Base-by-base conservation (phyloP, 1,140 invertebrate genomes). In the Macrosteles quadrilineatus region DNA sequence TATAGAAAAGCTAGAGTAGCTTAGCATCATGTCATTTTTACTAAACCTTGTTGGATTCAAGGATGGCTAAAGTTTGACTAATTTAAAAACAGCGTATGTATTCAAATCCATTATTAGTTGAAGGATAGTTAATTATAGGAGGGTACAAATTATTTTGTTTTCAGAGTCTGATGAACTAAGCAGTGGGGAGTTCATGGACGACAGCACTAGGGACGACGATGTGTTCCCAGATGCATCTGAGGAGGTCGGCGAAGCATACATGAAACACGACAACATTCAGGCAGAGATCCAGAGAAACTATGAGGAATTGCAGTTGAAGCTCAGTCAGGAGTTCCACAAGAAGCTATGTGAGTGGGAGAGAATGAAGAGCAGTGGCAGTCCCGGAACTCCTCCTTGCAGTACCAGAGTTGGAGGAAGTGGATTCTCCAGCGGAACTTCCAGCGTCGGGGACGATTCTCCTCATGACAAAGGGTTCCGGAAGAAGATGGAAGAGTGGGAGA, bases 261-360 rank as follows among this genome's bases (percentile, higher is more conserved):
- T 23, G 25, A 71, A 29, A 45, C 55, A 67, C 40, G 70, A 43
- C 1, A 73, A 53, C 12, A 74, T 79, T 17, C 82, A 84, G 63
- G 79, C 81, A 19, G 86, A 87, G 77, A 83, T 88, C 57, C 83
- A 84, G 76, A 80, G 78, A 70, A 87, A 85, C 74, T 88, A 88
- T 75, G 84, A 84, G 66, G 85, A 88, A 70, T 78, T 92, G 17
- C 86, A 90, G 75, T 83, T 86, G 67, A 88, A 88, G 77, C 79
- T 92, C 17, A 88, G 87, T 70, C 81, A 85, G 36, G 90, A 92
- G 75, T 92, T 92, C 77, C 86, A 87, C 53, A 81, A 84, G 43
- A 91, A 91, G 78, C 80, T 91, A 17, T 77, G 84, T 70, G 91
- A 92, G 79, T 92, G 90, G 88, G 89, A 92, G 72, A 80, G 81